phyloP scores from a whole-genome alignment of 2,797 vertebrate genomes.

The Spheniscus humboldti region DNA sequence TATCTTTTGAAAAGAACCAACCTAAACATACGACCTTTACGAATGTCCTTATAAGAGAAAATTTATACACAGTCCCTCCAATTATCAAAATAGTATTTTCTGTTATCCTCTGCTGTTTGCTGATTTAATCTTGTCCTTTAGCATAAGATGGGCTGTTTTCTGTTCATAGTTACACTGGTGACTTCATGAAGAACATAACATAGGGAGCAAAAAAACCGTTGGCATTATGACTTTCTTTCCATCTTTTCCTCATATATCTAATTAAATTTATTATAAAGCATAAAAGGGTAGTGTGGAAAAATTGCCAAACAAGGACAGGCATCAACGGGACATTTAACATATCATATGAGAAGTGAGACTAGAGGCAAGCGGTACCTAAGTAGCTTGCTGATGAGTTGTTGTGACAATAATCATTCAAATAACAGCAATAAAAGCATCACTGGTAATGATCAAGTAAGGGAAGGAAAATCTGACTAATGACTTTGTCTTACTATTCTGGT shows the following conservation, averaged over 20 bases:
- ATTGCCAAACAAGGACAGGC: slow-evolving; percentile 31
- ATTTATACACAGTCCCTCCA: not conserved
- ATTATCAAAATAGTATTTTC: not conserved
- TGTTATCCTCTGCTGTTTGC: not conserved
- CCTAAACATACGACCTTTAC: not conserved
- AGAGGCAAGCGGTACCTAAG: not conserved
- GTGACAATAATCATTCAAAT: slow-evolving; percentile 43
- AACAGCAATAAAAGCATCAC: slow-evolving; percentile 31
- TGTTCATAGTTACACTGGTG: not conserved
- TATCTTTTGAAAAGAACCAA: not conserved
- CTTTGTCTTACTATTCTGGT: slow-evolving; percentile 54
- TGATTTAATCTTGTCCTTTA: not conserved
- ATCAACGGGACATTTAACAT: not conserved
- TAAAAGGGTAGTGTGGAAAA: not conserved
- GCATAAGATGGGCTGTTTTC: not conserved
- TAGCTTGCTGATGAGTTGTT: not conserved
- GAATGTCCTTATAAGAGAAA: not conserved
- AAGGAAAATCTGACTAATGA: slow-evolving; percentile 61
- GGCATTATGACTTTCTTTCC: not conserved
- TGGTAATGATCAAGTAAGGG: slow-evolving; percentile 59
- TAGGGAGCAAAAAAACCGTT: not conserved
- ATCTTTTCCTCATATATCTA: not conserved
- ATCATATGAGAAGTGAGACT: not conserved
- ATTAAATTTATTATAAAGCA: not conserved
- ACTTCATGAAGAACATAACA: not conserved